Conservation (phyloP, 2,113 vertebrate species). For the Amphiprion ocellaris region DNA sequence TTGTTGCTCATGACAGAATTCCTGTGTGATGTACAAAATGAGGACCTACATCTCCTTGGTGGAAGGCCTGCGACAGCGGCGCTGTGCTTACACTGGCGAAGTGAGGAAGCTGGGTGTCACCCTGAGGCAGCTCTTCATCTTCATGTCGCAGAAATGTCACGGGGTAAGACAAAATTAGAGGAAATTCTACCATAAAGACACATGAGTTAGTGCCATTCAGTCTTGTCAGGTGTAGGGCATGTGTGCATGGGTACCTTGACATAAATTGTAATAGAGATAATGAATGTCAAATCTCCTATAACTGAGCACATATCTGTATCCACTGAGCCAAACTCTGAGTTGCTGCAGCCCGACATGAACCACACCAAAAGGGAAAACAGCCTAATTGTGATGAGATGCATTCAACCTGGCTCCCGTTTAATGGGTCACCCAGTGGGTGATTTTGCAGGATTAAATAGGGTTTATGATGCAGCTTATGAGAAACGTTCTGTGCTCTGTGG, state of each 20-base stretch:
- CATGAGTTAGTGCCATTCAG: background rate
- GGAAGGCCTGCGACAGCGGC: conserved; percentile 57
- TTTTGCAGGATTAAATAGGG: conserved; percentile 54
- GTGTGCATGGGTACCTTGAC: no score
- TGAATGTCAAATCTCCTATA: background rate
- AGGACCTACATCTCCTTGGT: conserved; percentile 68
- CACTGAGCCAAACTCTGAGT: background rate
- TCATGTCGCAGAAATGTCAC: conserved; percentile 74
- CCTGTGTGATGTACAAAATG: conserved; percentile 77
- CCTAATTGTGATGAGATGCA: background rate
- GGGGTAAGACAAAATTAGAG: conserved; percentile 64
- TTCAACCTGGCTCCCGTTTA: conserved; percentile 35
- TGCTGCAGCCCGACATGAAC: background rate
- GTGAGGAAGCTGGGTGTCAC: conserved; percentile 49
- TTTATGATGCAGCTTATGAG: conserved; percentile 62
- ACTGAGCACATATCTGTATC: background rate
- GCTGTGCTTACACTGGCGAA: conserved; percentile 68
- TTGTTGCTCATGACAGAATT: conserved; percentile 74
- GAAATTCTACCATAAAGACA: no score
- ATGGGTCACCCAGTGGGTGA: conserved; percentile 50
- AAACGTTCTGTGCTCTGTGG: conserved; percentile 17
- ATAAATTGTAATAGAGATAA: no score
- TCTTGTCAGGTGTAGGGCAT: background rate
- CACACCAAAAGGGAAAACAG: background rate
- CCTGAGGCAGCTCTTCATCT: conserved; percentile 72